Conservation (phyloP, 2,797 vertebrate genomes). For the Capromys pilorides region DNA sequence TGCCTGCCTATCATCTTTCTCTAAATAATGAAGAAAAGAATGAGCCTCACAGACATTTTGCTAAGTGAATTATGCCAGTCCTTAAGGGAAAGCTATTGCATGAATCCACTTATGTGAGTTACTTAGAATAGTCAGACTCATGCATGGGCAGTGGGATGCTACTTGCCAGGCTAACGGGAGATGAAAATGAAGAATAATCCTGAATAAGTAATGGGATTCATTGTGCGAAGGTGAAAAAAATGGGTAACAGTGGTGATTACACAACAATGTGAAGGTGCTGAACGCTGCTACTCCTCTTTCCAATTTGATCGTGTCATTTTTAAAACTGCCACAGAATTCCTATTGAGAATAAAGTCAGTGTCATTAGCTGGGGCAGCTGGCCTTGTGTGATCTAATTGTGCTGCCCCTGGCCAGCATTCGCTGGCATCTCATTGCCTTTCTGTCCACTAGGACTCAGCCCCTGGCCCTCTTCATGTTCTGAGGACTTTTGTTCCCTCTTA, state of each 20-base stretch:
- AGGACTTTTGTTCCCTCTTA: neutral
- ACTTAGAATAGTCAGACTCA: neutral
- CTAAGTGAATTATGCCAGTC: neutral
- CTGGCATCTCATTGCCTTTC: neutral
- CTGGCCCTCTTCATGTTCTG: neutral
- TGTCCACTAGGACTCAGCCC: neutral
- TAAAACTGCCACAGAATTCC: neutral
- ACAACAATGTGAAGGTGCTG: neutral
- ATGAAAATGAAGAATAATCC: neutral
- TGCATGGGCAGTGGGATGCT: neutral
- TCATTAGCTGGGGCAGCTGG: neutral
- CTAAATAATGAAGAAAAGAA: neutral
- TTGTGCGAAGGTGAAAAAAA: neutral
- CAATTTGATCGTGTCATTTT: neutral
- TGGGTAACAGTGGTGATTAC: neutral
- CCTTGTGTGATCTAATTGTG: neutral
- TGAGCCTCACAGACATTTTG: neutral
- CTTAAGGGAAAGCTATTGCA: neutral
- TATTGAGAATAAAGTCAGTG: neutral
- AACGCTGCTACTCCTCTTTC: rapidly evolving
- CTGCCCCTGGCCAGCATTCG: neutral
- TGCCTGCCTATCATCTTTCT: neutral
- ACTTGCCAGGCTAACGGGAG: neutral
- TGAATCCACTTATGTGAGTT: neutral
- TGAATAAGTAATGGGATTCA: neutral